Evolutionary conservation across 2,888 invertebrate species (phyloP).

Genomic region (Alcis repandata): DNA sequence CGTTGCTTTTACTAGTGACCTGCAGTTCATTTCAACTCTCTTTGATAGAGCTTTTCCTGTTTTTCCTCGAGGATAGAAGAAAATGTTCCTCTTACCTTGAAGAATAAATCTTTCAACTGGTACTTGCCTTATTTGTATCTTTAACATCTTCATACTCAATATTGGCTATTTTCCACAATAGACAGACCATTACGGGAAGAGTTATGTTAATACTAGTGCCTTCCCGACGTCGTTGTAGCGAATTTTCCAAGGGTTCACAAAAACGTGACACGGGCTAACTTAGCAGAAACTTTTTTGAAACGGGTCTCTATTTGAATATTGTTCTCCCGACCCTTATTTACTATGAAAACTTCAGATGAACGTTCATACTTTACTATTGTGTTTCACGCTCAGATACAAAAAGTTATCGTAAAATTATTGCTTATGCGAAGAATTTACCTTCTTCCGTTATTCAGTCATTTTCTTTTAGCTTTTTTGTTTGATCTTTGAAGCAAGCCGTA

Average conservation of each 20-base stretch:
- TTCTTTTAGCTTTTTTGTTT: slow-evolving; percentile 47
- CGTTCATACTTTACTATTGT: slow-evolving; percentile 29
- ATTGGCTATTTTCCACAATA: slow-evolving; percentile 3
- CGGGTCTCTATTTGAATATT: slow-evolving; percentile 47
- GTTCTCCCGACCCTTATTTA: slow-evolving; percentile 48
- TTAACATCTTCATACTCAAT: not conserved
- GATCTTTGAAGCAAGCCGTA: slow-evolving; percentile 43
- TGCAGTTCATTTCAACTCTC: slow-evolving; percentile 5
- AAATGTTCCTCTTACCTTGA: not conserved
- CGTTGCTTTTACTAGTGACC: slow-evolving; percentile 11
- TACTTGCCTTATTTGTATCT: not conserved
- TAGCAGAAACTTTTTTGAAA: slow-evolving; percentile 54
- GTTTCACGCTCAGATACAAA: slow-evolving; percentile 25
- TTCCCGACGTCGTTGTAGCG: slow-evolving; percentile 48
- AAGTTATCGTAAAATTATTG: slow-evolving; percentile 31
- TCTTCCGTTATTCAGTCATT: slow-evolving; percentile 33
- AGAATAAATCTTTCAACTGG: not conserved
- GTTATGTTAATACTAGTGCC: slow-evolving; percentile 44
- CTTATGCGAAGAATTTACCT: slow-evolving; percentile 35
- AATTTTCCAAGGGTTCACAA: slow-evolving; percentile 57
- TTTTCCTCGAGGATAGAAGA: not conserved
- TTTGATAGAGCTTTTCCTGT: slow-evolving; percentile 16
- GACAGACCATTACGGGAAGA: slow-evolving; percentile 7
- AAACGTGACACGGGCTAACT: slow-evolving; percentile 50
- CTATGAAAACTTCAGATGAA: slow-evolving; percentile 52